Evolutionary conservation across 2,113 vertebrate species (phyloP).

Genomic region (Chascanopsetta lugubris): DNA sequence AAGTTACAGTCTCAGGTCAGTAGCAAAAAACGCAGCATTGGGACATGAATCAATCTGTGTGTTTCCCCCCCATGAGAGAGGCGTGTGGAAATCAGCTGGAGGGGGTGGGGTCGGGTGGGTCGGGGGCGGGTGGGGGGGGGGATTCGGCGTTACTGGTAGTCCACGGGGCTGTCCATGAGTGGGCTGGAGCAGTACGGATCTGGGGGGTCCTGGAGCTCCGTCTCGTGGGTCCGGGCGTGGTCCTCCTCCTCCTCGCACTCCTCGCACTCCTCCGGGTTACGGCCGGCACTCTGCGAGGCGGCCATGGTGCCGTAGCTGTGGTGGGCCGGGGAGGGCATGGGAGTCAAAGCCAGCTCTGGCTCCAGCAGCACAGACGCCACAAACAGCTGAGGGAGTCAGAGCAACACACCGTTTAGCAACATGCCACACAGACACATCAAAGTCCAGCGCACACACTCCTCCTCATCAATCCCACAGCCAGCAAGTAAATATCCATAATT

Average conservation of each 20-base stretch:
- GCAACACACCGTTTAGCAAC: conserved; percentile 31
- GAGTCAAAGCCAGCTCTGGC: conserved; percentile 90
- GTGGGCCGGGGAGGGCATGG: conserved; percentile 91
- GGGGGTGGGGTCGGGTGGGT: no score
- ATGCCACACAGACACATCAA: background rate
- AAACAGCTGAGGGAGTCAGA: conserved; percentile 85
- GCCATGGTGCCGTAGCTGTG: conserved; percentile 93
- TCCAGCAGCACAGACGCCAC: conserved; percentile 94
- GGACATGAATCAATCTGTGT: conserved; percentile 61
- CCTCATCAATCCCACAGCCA: no score
- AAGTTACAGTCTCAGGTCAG: conserved; percentile 61
- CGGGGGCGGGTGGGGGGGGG: no score
- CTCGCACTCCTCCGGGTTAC: conserved; percentile 64
- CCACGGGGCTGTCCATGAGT: conserved; percentile 82
- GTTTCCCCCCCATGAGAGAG: conserved; percentile 56
- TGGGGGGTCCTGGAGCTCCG: conserved; percentile 84
- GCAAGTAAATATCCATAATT: no score
- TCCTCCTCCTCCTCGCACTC: conserved; percentile 78
- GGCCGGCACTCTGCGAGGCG: conserved; percentile 82
- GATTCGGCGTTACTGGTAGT: conserved; percentile 84
- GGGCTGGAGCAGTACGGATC: conserved; percentile 80
- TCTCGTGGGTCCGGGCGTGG: conserved; percentile 81
- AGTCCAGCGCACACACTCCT: no score
- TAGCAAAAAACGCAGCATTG: conserved; percentile 68
- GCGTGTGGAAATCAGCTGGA: conserved; percentile 42